Conservation (phyloP, 2,797 vertebrate species). For the Ctenochaetus hawaiiensis region DNA sequence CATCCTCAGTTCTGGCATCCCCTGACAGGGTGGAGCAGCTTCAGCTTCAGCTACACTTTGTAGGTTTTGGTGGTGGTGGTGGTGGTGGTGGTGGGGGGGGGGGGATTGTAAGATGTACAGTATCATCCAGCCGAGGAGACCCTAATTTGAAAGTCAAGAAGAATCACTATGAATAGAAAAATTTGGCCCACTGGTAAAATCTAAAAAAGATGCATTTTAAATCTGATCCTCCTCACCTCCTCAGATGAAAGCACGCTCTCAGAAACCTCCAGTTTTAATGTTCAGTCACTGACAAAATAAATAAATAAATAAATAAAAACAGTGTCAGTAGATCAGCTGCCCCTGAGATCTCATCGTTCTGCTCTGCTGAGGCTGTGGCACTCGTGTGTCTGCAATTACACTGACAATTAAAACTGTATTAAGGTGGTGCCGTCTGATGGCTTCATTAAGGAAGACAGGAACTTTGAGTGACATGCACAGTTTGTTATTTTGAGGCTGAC, state of each 20-base stretch:
- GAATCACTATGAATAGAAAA: conserved; percentile 19
- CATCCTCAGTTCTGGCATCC: conserved; percentile 63
- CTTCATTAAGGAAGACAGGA: conserved; percentile 55
- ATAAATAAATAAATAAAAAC: conserved; percentile 31
- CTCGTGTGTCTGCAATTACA: conserved; percentile 60
- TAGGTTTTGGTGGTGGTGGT: too few relatives aligned
- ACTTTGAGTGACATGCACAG: conserved; percentile 40
- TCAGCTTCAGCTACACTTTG: conserved; percentile 13
- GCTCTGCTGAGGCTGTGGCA: conserved; percentile 45
- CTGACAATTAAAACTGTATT: conserved; percentile 64
- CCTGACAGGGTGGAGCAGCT: conserved; percentile 37
- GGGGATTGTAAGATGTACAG: conserved; percentile 20
- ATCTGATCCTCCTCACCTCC: not conserved
- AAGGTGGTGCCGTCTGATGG: conserved; percentile 46
- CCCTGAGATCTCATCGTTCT: conserved; percentile 52
- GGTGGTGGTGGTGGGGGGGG: not conserved
- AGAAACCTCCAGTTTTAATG: not conserved
- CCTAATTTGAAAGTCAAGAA: not conserved
- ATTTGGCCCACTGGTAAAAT: conserved; percentile 7
- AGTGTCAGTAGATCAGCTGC: conserved; percentile 61
- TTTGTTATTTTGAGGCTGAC: conserved; percentile 48
- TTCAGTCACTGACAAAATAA: conserved; percentile 17
- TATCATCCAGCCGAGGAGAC: conserved; percentile 3
- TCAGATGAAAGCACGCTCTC: conserved; percentile 2
- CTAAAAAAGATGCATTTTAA: not conserved